Percentiles rank a stretch among this genome's conserved stretches.
Evolutionary conservation across 2,797 vertebrate species (phyloP).

Genomic region (Sebastes cheni): DNA sequence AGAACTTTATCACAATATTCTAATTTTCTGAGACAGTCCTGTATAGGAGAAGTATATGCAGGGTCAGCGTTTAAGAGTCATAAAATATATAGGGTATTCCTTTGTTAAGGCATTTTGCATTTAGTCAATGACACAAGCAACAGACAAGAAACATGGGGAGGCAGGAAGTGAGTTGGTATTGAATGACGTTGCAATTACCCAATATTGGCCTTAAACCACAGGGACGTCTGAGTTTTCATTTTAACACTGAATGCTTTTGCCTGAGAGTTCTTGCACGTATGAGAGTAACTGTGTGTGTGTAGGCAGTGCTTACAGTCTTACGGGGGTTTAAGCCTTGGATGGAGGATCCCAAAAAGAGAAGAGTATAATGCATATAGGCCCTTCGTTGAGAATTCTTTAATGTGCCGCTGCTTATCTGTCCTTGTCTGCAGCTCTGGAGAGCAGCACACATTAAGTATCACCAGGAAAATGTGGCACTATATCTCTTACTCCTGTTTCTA

Average conservation of each 20-base stretch:
- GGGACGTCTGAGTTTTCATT: not conserved
- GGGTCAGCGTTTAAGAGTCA: not conserved
- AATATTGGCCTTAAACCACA: not conserved
- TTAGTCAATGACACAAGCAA: not conserved
- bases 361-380: not conserved
- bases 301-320: constrained; percentile 13
- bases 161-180: not conserved
- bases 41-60: not conserved
- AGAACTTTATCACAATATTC: too few species aligned
- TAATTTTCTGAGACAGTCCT: too few species aligned
- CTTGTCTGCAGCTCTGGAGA: constrained; percentile 4
- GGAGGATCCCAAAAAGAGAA: constrained; percentile 14
- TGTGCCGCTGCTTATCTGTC: constrained; percentile 7
- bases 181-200: not conserved
- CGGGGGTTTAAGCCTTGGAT: constrained; percentile 14
- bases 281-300: not conserved
- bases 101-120: not conserved
- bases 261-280: not conserved
- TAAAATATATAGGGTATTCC: not conserved
- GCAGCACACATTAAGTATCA: not conserved
- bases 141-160: not conserved
- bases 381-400: not conserved
- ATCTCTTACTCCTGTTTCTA: not conserved
- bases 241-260: not conserved
- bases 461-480: not conserved